Base-by-base conservation (phyloP, 2,797 vertebrate species). In the Naso thynnoides region DNA sequence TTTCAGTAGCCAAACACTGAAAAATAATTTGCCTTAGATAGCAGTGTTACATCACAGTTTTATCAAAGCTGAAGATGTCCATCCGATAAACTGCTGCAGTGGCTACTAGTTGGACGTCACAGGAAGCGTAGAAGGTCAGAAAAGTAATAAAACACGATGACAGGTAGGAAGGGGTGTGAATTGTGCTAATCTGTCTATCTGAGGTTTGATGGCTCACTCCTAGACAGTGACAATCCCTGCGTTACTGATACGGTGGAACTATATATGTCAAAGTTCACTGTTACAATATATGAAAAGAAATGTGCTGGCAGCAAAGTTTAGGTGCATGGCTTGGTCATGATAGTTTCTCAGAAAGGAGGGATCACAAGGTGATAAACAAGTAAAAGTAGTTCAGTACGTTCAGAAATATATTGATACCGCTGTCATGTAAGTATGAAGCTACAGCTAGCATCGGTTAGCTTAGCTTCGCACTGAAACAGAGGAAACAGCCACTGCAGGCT, bases 1-100 rank as follows among this genome's bases (percentile, higher is more conserved):
- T 78, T 71, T 36, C 27, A 72, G 67, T 48, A 79, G 75, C 54
- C 21, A 71, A 67, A 49, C 24, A 62, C 2, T 1, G 9, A 26
- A 39, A 36, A 39, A 61, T 49, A 0, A 38, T 33, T 68, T 10
- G 2, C 38, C 31, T 13, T 9, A 42, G 33, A 44, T 8, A 4
- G 6, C 9, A 31, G 29, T 67, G 26, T 54, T 11, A n/a, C 23
- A 7, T 3, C 7, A 42, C 26, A 18, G 41, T 55, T 58, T 64
- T 52, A 66, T 74, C 39, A 27, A 29, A 44, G 14, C 4, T 48
- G 11, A 65, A 64, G 45, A 76, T 41, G 1, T 38, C 15, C 15
- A 16, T 4, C 23, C 36, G 62, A 82, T 52, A 65, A 81, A 68
- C 4, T 42, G 18, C n/a, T 21, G 27, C 52, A 36, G 54, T 9